Conservation (phyloP, 2,888 invertebrate genomes). For the Apamea crenata region DNA sequence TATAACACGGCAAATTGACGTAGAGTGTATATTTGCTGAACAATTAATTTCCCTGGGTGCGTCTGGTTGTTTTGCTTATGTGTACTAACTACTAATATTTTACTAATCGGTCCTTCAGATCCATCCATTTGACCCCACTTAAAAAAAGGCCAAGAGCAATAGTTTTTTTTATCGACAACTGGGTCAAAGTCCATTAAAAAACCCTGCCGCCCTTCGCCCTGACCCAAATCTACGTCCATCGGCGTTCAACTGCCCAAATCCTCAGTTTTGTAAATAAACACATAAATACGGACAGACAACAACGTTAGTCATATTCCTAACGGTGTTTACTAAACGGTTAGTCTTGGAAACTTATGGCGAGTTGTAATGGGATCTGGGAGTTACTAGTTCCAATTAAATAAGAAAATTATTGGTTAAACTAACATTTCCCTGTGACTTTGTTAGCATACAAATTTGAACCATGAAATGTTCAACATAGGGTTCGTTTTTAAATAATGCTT, state of each 20-base stretch:
- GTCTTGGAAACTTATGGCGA: conserved; percentile 24
- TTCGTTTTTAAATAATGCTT: background rate
- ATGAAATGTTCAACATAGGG: fast-evolving
- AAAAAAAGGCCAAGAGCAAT: conserved; percentile 16
- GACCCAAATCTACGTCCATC: conserved; percentile 36
- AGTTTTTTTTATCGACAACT: background rate
- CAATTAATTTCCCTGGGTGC: too few relatives aligned
- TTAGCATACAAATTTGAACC: background rate
- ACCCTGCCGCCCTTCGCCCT: conserved; percentile 37
- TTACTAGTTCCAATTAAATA: conserved; percentile 24
- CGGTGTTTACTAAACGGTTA: conserved; percentile 68
- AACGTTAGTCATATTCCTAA: conserved; percentile 66
- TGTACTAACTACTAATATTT: too few relatives aligned
- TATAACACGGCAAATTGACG: too few relatives aligned
- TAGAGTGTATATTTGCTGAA: too few relatives aligned
- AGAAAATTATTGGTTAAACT: conserved; percentile 20
- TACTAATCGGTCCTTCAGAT: too few relatives aligned
- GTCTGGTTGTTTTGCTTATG: too few relatives aligned
- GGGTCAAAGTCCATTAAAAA: conserved; percentile 34
- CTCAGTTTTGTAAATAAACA: conserved; percentile 53
- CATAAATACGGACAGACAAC: conserved; percentile 26
- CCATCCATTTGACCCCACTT: background rate
- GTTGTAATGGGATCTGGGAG: conserved; percentile 22
- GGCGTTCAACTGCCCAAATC: conserved; percentile 4
- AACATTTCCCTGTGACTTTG: background rate